Evolutionary conservation across 1,140 invertebrate genomes (phyloP).

Genomic region (Brachionus calyciflorus): DNA sequence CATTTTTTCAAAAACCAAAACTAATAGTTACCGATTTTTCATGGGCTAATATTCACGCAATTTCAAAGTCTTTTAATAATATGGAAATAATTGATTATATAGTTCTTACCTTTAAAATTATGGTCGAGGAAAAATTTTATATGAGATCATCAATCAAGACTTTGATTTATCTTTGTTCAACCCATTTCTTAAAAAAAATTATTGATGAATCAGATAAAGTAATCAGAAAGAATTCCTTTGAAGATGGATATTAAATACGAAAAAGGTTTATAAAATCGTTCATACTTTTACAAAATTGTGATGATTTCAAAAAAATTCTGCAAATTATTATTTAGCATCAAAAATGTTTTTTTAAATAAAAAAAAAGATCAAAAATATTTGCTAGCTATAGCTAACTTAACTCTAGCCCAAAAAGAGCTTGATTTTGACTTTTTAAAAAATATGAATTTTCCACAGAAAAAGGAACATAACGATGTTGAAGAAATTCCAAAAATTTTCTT

Average conservation of each 20-base stretch:
- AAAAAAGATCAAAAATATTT: no score
- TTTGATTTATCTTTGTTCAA: no score
- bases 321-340: not conserved
- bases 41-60: no score
- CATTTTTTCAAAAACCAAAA: not conserved
- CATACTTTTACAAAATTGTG: not conserved
- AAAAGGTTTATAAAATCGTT: not conserved
- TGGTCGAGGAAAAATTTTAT: not conserved
- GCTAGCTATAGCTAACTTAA: no score
- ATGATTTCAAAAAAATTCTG: not conserved
- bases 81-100: slow-evolving; percentile 9
- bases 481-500: no score
- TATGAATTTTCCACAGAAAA: no score
- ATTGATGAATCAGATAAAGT: slow-evolving; percentile 1
- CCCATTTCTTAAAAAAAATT: slow-evolving; percentile 5
- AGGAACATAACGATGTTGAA: no score
- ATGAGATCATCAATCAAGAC: not conserved
- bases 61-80: slow-evolving; percentile 14
- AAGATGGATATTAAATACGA: not conserved
- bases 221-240: not conserved
- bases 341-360: not conserved
- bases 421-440: no score
- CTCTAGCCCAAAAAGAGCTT: no score
- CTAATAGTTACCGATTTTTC: not conserved
- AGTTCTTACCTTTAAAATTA: not conserved